Percentiles rank a stretch among this genome's conserved stretches.
Conservation (phyloP, 2,113 vertebrate genomes). For the Dromaius novaehollandiae region DNA sequence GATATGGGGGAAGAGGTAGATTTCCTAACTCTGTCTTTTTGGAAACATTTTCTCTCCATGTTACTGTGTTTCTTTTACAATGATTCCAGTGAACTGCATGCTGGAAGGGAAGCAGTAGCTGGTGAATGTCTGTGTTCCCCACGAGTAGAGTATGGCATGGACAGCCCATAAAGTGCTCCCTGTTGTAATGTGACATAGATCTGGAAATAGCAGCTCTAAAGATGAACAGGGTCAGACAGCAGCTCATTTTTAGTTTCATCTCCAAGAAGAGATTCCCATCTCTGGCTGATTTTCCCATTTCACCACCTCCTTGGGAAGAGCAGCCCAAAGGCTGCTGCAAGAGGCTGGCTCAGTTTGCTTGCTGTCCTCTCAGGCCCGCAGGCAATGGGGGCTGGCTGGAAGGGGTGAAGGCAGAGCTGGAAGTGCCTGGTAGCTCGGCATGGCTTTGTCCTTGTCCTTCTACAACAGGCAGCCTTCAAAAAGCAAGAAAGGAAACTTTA, state of each 20-base stretch:
- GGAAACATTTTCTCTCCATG: not conserved
- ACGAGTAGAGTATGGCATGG: not conserved
- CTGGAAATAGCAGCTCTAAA: not conserved
- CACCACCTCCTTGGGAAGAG: not conserved
- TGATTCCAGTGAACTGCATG: fast-evolving
- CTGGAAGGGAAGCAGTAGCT: not conserved
- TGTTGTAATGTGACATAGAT: not conserved
- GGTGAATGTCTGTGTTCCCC: not conserved
- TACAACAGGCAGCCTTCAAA: not conserved
- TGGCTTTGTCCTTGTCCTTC: slow-evolving; percentile 36
- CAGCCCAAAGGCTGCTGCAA: not conserved
- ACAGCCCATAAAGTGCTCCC: not conserved
- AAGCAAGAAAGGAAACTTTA: slow-evolving; percentile 30
- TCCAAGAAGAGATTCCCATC: not conserved
- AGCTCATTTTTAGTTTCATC: not conserved
- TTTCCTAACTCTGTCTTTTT: not conserved
- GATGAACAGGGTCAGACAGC: not conserved
- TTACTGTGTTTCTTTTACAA: not conserved
- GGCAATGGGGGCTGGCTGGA: not conserved
- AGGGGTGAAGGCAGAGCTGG: slow-evolving; percentile 8
- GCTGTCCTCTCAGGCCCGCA: not conserved
- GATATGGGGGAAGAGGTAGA: not conserved
- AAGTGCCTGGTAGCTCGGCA: slow-evolving; percentile 26
- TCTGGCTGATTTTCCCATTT: not conserved
- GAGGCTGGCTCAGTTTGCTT: not conserved